Evolutionary conservation across 1,140 invertebrate genomes (phyloP), one percentile per base, ranked within the genome.

Genomic region (Eriosoma lanigerum): DNA sequence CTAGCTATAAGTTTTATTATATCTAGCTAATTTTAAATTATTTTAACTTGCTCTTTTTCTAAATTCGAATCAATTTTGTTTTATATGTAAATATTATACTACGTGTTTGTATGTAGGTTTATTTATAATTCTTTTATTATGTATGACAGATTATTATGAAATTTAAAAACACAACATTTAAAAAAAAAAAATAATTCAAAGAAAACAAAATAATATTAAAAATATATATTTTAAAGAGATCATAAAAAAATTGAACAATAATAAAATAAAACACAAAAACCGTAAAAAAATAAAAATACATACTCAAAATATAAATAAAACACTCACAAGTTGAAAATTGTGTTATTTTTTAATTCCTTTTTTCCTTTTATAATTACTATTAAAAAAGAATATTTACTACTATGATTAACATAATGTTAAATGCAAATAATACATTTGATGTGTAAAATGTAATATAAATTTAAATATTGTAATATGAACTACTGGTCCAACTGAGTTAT

Each of bases 11-110:
- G 73, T 76, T 76, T 46, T 78, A 78, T 78, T 78, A 62, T 78
- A 78, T 19, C 73, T 78, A 78, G 38, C 38, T 78, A 78, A 26
- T 75, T 76, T 76, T 76, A 56, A 76, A 76, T 76, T 76, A 76
- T 76, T 78, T 62, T 78, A 54, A 46, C 10, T 78, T 44, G 38
- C 54, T 52, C 19, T 78, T 78, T 78, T 78, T 76, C 56, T 78
- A 48, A 78, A 76, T 78, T 62, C 62, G 17, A 60, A 62, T 46
- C n/a, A n/a, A 58, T 60, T 60, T 21, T 78, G 38, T 76, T 76
- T 56, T 54, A 44, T 38, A 44, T 56, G 21, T 56, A 75, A 56
- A 54, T 46, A 62, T 68, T 26, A 21, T 46, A 38, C n/a, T 76
- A 76, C 72, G 21, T 56, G 44, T 56, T 56, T 56, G 26, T 38